A percentile compares a stretch with the other conserved stretches of the same genome.
Evolutionary conservation across 2,888 invertebrate species (phyloP).

Genomic region (Antheraea assamensis): DNA sequence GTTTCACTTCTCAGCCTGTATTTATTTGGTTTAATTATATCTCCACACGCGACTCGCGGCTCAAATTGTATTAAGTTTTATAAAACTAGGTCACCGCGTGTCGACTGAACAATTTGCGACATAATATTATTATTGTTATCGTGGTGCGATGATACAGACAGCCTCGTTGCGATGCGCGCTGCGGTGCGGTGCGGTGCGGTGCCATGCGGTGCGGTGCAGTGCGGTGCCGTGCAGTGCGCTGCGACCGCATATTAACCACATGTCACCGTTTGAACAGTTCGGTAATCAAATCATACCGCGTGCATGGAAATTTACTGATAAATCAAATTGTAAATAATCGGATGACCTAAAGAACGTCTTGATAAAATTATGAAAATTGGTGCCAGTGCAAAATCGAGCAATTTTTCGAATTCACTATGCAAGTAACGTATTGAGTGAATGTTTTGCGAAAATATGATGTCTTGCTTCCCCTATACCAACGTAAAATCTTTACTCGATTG

Average conservation of each 20-base stretch:
- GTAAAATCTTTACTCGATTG: not conserved
- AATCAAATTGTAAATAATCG: not conserved
- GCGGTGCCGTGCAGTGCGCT: not conserved
- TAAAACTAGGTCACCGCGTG: not conserved
- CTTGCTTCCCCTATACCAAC: not conserved
- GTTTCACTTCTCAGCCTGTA: not conserved
- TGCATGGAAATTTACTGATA: not conserved
- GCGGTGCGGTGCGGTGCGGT: not conserved
- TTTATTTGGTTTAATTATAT: conserved; percentile 7
- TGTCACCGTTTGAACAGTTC: no score
- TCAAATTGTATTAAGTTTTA: not conserved
- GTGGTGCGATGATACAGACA: not conserved
- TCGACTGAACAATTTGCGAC: not conserved
- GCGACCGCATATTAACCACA: not conserved
- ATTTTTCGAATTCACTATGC: not conserved
- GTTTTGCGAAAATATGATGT: not conserved
- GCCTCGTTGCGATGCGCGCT: not conserved
- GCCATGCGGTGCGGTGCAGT: not conserved
- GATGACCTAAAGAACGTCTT: not conserved
- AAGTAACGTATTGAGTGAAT: not conserved
- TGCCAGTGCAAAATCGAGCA: not conserved
- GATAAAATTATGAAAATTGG: not conserved
- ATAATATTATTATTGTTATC: conserved; percentile 2
- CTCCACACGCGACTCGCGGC: not conserved
- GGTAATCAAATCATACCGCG: no score